These are phyloP conservation scores for Drosophila kepulauana DNA, from an alignment of 1,140 invertebrate genomes.

Conservation along the genomic window DNA sequence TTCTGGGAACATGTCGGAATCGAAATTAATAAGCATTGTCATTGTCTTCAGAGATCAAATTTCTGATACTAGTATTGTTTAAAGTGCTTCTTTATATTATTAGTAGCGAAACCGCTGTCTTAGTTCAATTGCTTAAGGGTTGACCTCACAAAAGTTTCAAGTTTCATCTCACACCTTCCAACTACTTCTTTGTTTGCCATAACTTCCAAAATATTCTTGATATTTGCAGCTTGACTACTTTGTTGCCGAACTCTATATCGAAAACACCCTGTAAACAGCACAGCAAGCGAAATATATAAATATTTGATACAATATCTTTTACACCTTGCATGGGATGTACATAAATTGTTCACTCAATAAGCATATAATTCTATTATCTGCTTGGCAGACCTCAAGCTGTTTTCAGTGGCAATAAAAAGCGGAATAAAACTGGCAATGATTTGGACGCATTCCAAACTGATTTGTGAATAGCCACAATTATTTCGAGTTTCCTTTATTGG, in stretches of 20 bases:
- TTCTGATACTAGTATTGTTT: not conserved
- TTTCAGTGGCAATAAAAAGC: constrained; percentile 26
- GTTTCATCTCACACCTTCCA: constrained; percentile 1
- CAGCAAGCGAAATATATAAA: constrained; percentile 15
- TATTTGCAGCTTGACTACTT: not conserved
- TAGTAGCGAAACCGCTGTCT: not conserved
- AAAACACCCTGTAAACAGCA: constrained; percentile 8
- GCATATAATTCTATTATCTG: constrained; percentile 56
- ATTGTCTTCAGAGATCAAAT: constrained; percentile 14
- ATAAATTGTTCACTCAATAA: constrained; percentile 42
- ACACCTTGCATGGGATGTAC: constrained; percentile 23
- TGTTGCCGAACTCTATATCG: not conserved
- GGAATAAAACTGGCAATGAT: constrained; percentile 46
- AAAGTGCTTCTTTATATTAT: not conserved
- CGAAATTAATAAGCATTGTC: constrained; percentile 23
- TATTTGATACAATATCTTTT: constrained; percentile 2
- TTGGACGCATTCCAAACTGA: constrained; percentile 44
- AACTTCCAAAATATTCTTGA: constrained; percentile 18
- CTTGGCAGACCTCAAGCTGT: constrained; percentile 20
- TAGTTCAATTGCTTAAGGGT: constrained; percentile 15
- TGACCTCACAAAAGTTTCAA: constrained; percentile 30
- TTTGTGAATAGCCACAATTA: constrained; percentile 52
- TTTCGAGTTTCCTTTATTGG: constrained; percentile 30
- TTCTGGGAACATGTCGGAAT: constrained; percentile 16
- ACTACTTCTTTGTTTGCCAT: constrained; percentile 28